phyloP scores from a whole-genome alignment of 2,888 invertebrate genomes.

The Orchesella flavescens region DNA sequence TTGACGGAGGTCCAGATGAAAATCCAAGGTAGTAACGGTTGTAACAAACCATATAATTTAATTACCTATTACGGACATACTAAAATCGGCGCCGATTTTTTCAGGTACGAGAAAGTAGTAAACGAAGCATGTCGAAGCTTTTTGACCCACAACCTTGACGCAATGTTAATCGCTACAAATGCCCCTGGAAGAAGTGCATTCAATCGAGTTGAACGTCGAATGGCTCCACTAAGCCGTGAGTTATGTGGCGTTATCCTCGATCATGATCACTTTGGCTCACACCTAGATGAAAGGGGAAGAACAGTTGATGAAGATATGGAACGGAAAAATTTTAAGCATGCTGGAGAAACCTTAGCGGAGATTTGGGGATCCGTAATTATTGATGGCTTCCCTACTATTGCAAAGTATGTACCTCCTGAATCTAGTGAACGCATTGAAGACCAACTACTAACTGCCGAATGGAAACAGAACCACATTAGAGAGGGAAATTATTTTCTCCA shows the following conservation, averaged over 20 bases:
- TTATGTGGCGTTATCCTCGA: conserved; percentile 47
- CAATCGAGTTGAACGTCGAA: conserved; percentile 53
- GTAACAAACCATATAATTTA: background rate
- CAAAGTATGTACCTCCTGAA: conserved; percentile 28
- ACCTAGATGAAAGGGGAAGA: conserved; percentile 29
- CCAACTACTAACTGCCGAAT: background rate
- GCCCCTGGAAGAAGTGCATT: conserved; percentile 55
- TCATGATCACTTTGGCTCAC: conserved; percentile 47
- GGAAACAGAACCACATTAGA: conserved; percentile 22
- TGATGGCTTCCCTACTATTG: conserved; percentile 68
- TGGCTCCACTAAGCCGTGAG: conserved; percentile 61
- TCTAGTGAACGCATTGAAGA: background rate
- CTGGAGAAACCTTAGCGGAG: conserved; percentile 73
- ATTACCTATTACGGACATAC: background rate
- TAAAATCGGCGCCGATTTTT: conserved; percentile 41
- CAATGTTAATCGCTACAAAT: conserved; percentile 54
- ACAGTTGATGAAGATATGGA: conserved; percentile 73
- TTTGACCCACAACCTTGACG: background rate
- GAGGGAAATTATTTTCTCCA: conserved; percentile 37
- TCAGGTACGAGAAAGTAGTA: conserved; percentile 39
- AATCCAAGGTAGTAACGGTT: conserved; percentile 44
- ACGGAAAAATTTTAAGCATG: conserved; percentile 73
- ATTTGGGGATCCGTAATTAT: conserved; percentile 73
- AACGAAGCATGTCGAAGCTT: conserved; percentile 12
- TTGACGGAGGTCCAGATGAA: conserved; percentile 69